Evolutionary conservation across 2,113 vertebrate genomes (phyloP).

Genomic region (Upupa epops): DNA sequence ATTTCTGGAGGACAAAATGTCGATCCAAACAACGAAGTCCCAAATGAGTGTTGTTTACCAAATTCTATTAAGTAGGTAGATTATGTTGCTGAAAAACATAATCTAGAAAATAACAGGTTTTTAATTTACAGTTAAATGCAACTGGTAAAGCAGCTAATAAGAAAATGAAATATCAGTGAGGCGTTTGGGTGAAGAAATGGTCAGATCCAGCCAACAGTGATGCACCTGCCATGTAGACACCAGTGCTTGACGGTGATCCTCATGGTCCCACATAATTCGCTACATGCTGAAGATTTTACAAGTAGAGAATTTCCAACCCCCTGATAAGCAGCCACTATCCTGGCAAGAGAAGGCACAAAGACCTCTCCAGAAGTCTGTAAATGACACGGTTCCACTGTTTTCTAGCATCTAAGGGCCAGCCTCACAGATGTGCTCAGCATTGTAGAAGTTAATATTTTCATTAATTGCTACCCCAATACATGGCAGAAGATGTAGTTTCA

Average conservation of each 20-base stretch:
- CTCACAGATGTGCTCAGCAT: neutral
- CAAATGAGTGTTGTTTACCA: neutral
- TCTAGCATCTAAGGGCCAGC: no score
- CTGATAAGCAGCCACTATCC: neutral
- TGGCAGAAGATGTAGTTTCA: neutral
- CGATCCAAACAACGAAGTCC: neutral
- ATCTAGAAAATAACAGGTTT: neutral
- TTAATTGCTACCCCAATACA: neutral
- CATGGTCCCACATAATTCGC: neutral
- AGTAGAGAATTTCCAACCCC: neutral
- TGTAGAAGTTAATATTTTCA: neutral
- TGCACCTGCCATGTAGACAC: accelerated
- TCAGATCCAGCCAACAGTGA: neutral
- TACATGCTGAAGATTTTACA: neutral
- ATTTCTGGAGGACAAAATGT: neutral
- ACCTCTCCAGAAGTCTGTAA: neutral
- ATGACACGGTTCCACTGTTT: neutral
- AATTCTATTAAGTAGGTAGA: neutral
- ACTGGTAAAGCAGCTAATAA: neutral
- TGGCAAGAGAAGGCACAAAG: neutral
- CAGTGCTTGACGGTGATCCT: neutral
- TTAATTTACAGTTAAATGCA: neutral
- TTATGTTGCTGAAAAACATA: neutral
- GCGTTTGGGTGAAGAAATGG: neutral
- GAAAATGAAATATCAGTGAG: neutral